These are phyloP conservation scores for Catocala fraxini DNA, from an alignment of 2,888 invertebrate genomes.

Conservation along the genomic window DNA sequence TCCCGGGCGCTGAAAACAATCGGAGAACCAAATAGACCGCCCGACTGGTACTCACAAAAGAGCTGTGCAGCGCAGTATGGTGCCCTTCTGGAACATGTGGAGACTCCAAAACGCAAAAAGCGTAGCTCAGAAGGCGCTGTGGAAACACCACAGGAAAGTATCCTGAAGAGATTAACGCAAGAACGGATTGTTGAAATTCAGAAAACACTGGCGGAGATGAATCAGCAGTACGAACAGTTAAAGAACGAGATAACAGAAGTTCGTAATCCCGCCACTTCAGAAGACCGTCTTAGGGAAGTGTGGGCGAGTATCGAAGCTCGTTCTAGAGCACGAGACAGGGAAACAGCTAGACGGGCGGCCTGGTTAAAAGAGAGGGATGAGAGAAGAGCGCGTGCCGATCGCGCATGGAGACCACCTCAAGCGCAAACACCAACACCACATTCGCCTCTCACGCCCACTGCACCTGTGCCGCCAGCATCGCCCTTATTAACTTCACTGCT, in stretches of 20 bases:
- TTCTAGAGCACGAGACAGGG: conserved; percentile 90
- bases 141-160: conserved; percentile 92
- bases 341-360: conserved; percentile 88
- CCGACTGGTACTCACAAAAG: conserved; percentile 95
- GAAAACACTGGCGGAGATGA: conserved; percentile 90
- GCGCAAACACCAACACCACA: conserved; percentile 59
- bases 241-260: conserved; percentile 87
- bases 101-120: conserved; percentile 95
- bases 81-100: conserved; percentile 92
- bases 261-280: conserved; percentile 85
- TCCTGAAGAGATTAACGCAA: conserved; percentile 92
- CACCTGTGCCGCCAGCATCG: conserved; percentile 88
- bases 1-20: conserved; percentile 93
- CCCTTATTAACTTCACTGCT: conserved; percentile 94
- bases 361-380: conserved; percentile 90
- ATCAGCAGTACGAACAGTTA: conserved; percentile 91
- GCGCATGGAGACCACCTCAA: conserved; percentile 86
- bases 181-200: conserved; percentile 94
- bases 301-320: conserved; percentile 92
- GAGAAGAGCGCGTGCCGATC: conserved; percentile 88
- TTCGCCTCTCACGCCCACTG: conserved; percentile 68
- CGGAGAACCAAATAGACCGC: conserved; percentile 91
- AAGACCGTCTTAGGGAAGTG: conserved; percentile 92
- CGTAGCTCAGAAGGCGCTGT: conserved; percentile 88
- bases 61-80: conserved; percentile 96